Evolutionary conservation across 1,140 invertebrate genomes (phyloP).

Genomic region (Tetramorium simillimum): DNA sequence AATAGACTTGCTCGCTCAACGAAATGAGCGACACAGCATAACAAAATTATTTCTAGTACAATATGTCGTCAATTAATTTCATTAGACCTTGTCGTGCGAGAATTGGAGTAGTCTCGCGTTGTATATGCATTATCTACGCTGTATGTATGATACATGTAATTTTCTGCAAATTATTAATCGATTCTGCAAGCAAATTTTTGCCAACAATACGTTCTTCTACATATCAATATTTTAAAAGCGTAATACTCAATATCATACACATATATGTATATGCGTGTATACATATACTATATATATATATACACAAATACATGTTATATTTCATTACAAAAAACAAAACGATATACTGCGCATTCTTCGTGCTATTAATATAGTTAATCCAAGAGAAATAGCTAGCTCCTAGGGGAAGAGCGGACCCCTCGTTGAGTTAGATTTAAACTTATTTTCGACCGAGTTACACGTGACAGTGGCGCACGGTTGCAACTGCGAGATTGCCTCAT

Average conservation of each 20-base stretch:
- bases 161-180: background rate
- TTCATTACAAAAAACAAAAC: background rate
- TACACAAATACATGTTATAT: too few species aligned
- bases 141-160: background rate
- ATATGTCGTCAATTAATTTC: background rate
- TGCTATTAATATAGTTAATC: conserved; percentile 12
- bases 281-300: too few species aligned
- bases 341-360: background rate
- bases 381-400: conserved; percentile 6
- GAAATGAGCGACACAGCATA: background rate
- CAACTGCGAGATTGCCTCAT: too few species aligned
- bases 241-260: too few species aligned
- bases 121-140: background rate
- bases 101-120: background rate
- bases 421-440: conserved; percentile 48
- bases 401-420: background rate
- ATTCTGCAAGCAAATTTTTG: background rate
- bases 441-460: conserved; percentile 31
- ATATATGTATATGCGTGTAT: too few species aligned
- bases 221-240: background rate
- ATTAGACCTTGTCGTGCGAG: background rate
- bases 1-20: conserved; percentile 15
- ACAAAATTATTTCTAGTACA: conserved; percentile 28
- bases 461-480: background rate
- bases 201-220: background rate